Base-by-base conservation (phyloP, 2,797 vertebrate species). In the Sebastes taczanowskii region DNA sequence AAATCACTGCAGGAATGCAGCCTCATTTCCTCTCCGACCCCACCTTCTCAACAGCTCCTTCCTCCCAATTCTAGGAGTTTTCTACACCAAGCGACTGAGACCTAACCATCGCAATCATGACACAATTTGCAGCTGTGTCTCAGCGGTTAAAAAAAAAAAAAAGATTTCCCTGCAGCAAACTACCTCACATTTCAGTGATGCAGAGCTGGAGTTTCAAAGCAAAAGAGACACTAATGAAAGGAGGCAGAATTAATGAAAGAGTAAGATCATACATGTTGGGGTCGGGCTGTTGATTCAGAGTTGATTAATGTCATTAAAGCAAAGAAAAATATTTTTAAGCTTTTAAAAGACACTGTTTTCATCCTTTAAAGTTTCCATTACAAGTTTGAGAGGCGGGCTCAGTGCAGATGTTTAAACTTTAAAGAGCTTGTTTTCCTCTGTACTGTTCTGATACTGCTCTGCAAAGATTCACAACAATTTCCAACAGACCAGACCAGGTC, bases 1-100 rank as follows among this genome's bases (percentile, higher is more conserved):
- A 91, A 94, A 94, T 91, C 90, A 93, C 46, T 59, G 76, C 78
- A 85, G 92, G 94, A 95, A 94, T 94, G 92, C 71, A 81, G 86
- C 66, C 88, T 90, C 80, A 89, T 91, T 94, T 91, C 92, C 94
- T 93, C 56, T 71, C 18, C 2, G 13, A 86, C 86, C 79, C 77
- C 86, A 91, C 87, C 88, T 89, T 89, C 85, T 89, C 90, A 86
- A 81, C 77, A 86, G 82, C 78, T 78, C 88, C 86, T 86, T 85
- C 80, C 75, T 86, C 42, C 67, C 77, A 87, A 75, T 38, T 88
- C 83, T 65, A 84, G 76, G 78, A 82, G 81, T 67, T 78, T 80
- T 88, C 70, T 73, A 30, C 81, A 67, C 81, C 42, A 7, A 73
- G 72, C 67, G 59, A 56, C 66, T 23, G 61, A 91, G 88, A 91